These are phyloP conservation scores for Alosa sapidissima DNA, from an alignment of 2,797 vertebrate species.

Conservation along the genomic window DNA sequence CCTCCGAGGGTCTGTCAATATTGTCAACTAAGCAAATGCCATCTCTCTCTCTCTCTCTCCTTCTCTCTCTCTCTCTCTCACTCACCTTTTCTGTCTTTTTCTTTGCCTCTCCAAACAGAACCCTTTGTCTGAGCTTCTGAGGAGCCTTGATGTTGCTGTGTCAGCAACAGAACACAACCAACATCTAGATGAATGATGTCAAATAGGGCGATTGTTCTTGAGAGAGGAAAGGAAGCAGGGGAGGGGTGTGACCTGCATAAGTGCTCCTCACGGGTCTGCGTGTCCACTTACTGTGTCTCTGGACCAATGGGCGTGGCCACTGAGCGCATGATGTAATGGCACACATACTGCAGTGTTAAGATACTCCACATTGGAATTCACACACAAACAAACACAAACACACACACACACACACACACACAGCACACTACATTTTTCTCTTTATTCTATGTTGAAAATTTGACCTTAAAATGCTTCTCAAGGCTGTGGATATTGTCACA, in stretches of 20 bases:
- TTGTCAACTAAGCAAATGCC: slow-evolving; percentile 65
- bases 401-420: slow-evolving; percentile 21
- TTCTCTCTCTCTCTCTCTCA: slow-evolving; percentile 3
- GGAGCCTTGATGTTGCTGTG: slow-evolving; percentile 6
- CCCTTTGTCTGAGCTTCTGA: slow-evolving; percentile 7
- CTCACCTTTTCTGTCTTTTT: neutral
- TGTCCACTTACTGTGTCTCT: neutral
- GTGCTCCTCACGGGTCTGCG: neutral
- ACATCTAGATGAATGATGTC: slow-evolving; percentile 6
- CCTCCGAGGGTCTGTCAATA: slow-evolving; percentile 59
- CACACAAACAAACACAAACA: slow-evolving; percentile 16
- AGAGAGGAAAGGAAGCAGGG: neutral
- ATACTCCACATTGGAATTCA: neutral
- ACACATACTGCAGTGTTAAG: neutral
- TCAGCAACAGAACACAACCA: slow-evolving; percentile 18
- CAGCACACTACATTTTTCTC: neutral
- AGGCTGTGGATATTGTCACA: neutral
- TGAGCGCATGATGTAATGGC: neutral
- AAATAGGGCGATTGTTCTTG: neutral
- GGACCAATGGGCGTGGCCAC: slow-evolving; percentile 15
- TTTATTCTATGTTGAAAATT: neutral
- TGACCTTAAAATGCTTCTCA: neutral
- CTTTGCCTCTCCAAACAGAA: neutral
- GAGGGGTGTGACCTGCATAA: slow-evolving; percentile 12
- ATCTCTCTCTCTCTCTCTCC: slow-evolving; percentile 10